Evolutionary conservation across 2,113 vertebrate species (phyloP), one percentile per base, ranked within the genome.

Genomic region (Carettochelys insculpta): DNA sequence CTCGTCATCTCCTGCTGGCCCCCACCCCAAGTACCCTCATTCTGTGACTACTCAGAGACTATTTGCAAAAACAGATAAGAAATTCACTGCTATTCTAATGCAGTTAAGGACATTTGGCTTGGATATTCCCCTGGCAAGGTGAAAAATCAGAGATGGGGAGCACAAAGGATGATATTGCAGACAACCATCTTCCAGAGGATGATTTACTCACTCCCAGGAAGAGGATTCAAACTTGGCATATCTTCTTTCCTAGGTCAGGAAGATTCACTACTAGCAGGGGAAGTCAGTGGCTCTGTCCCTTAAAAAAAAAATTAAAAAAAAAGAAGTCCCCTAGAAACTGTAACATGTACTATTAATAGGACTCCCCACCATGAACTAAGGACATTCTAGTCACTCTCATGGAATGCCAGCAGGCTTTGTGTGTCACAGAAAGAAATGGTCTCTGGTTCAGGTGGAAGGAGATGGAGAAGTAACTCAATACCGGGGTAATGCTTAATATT

Each of bases 151-250:
- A 12, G n/a, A 68, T 19, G 17, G 43, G 53, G 34, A 92, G 4
- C 45, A 90, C 20, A 38, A 56, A 52, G 56, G 51, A 6, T 87
- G 12, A 13, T 50, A 79, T 87, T 83, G 73, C 24, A 92, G 51
- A 83, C 77, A 20, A 58, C 12, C 81, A 4, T 27, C 83, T 51
- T 92, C 87, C 31, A 82, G 78, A 47, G 58, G 7, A 53, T 51
- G 77, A 88, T 76, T 92, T 45, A 83, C 5, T 1, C 31, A 73
- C 8, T 79, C 88, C 45, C 77, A 88, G 52, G 14, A 56, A 43
- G 50, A 88, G 77, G 25, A 25, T 83, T 90, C 41, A 80, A 34
- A 91, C 68, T 65, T 82, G 65, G 93, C 94, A 95, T 92, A 25
- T 80, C 90, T 91, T 65, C 5, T 11, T 90, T 95, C 52, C 47